Evolutionary conservation across 1,140 invertebrate species (phyloP), one percentile per base, ranked within the genome.

Genomic region (Brachionus asplanchnoidis): DNA sequence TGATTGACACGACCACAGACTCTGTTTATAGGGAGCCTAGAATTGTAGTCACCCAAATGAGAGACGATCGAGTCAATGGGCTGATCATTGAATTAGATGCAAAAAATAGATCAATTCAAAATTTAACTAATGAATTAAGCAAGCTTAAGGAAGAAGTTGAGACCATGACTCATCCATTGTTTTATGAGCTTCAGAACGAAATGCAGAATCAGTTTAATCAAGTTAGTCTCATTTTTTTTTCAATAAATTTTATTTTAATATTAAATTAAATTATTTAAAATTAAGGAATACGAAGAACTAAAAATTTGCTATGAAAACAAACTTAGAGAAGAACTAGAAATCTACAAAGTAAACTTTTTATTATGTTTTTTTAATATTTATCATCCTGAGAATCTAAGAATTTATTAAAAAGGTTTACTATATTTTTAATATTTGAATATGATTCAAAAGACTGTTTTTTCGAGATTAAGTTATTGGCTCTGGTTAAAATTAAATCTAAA

Each of bases 291-390:
- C 11, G 73, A 77, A 50, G 73, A 77, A 26, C 44, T 77, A 8
- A 77, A 77, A 50, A 23, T 14, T 9, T 50, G 73, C 20, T 77
- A 77, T 53, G 73, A 77, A 23, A 50, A 77, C n/a, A 77, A 77
- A n/a, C 42, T 77, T 1, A 77, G 73, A 77, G 73, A 77, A 77
- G 73, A 77, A n/a, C 42, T 77, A 50, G 73, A 77, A 77, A 53
- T 50, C 23, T 77, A 77, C 20, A 77, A 77, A 77, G 73, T 77
- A 73, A 42, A 40, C 36, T 40, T 73, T 73, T 73, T 73, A 20
- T n/a, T 42, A 20, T 14, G 17, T 44, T 73, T 42, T 40, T 40
- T 42, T 44, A 17, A 40, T 42, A 32, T 68, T 68, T 68, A 36
- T 14, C 26, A 68, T 36, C 17, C 12, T 32, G 66, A 32, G 14